Evolutionary conservation across 1,140 invertebrate genomes (phyloP), one percentile per base, ranked within the genome.

Genomic region (Pseudomyrmex dendroicus): DNA sequence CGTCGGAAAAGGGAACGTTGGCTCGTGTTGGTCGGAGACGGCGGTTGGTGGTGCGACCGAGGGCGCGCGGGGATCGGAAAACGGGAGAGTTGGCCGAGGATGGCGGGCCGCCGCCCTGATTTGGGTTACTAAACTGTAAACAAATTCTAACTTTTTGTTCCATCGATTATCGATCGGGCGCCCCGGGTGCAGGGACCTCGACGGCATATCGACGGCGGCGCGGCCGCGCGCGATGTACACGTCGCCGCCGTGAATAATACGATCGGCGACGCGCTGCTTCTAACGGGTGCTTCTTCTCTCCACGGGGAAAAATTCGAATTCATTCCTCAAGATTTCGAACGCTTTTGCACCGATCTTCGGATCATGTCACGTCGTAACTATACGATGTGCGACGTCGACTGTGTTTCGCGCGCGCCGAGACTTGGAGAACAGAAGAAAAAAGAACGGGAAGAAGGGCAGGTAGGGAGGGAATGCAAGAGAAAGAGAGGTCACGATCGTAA

Each of bases 61-160:
- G 35, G 63, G 56, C 48, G 48, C 17, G 44, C 44, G 8, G 20
- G 61, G 59, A 2, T 64, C 62, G 66, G 82, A 59, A 35, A 35
- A 35, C 35, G 35, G 35, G 73, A 52, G 59, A 17, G 56, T 67
- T 82, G 73, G 52, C n/a, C 15, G 17, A 67, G 83, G 63, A 73
- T 80, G 67, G 77, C 59, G 80, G 84, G 84, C 86, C 84, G 80
- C 83, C 76, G 84, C 87, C 82, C 86, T 89, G 91, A 93, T 93
- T 93, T 93, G 92, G 92, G 92, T 93, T 93, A 93, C 92, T 92
- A 93, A 93, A 92, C 92, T 92, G 92, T 93, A 93, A 93, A 93
- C 92, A 93, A 93, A 93, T 93, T 92, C 89, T 62, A 87, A 90
- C 90, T 92, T 92, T 92, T 92, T 91, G 89, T 90, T 87, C 86